These are phyloP conservation scores for Trypoxylus dichotomus DNA, from an alignment of 1,140 invertebrate genomes.

Conservation along the genomic window DNA sequence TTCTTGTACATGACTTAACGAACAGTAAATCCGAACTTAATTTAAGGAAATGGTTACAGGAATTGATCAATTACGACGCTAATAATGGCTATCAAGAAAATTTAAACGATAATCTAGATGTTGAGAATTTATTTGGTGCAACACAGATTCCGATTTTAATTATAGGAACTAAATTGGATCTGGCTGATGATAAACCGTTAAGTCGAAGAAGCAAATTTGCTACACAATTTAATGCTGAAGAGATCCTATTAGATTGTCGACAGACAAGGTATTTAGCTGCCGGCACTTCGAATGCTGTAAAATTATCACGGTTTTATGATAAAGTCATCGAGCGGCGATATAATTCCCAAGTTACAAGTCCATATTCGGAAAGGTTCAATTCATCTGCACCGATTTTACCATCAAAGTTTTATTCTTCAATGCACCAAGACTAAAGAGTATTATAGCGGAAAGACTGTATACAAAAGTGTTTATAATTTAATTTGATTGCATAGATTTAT, in stretches of 20 bases:
- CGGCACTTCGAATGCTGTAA: slow-evolving; percentile 88
- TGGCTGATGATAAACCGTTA: slow-evolving; percentile 72
- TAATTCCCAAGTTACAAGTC: slow-evolving; percentile 35
- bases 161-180: slow-evolving; percentile 90
- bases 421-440: slow-evolving; percentile 49
- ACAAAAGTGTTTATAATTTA: slow-evolving; percentile 17
- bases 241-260: slow-evolving; percentile 85
- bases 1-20: slow-evolving; percentile 91
- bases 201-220: slow-evolving; percentile 62
- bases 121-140: slow-evolving; percentile 86
- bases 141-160: slow-evolving; percentile 88
- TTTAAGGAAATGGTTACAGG: slow-evolving; percentile 87
- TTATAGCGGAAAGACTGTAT: not conserved
- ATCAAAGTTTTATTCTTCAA: slow-evolving; percentile 49
- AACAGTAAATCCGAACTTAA: slow-evolving; percentile 86
- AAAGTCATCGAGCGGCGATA: slow-evolving; percentile 64
- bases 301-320: slow-evolving; percentile 91
- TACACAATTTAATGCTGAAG: slow-evolving; percentile 90
- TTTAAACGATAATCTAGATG: slow-evolving; percentile 76
- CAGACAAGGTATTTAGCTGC: slow-evolving; percentile 84
- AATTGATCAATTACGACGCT: slow-evolving; percentile 82
- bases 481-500: not conserved
- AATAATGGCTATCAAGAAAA: slow-evolving; percentile 51
- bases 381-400: slow-evolving; percentile 42
- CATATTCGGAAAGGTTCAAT: slow-evolving; percentile 44